Evolutionary conservation across 2,888 invertebrate species (phyloP), one percentile per base, ranked within the genome.

Genomic region (Esperia sulphurella): DNA sequence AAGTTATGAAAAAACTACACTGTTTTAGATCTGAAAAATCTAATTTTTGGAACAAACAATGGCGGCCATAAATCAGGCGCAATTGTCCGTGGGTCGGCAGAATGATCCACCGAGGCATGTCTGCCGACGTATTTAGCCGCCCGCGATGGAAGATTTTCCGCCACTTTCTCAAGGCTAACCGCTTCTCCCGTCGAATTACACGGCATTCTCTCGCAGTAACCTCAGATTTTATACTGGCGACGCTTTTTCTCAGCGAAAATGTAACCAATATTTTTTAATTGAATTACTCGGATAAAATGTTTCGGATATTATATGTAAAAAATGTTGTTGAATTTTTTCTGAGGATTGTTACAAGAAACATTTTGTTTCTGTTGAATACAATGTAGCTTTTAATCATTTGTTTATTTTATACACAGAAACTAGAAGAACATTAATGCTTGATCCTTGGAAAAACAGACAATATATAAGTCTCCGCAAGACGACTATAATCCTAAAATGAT

Each of bases 261-360:
- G 41, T 28, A 14, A 41, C 48, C 48, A 41, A 45, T 49, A 45
- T 49, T 49, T 49, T 48, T 49, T 49, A 49, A 49, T 49, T 49
- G 45, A 49, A 49, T 49, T 45, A 41, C 48, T 41, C 13, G 35
- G 48, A 44, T 43, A n/a, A 43, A 48, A 48, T 45, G 44, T 41
- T 49, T 45, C 41, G 8, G n/a, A 35, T 35, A n/a, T 35, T 35
- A 10, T 2, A 8, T 9, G 30, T 7, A 31, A 21, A 21, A 21
- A 21, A 21, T 21, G 21, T 21, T 21, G 21, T 21, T 21, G 21
- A 21, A 21, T 21, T 21, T 5, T 2, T 21, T 21, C 21, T 21
- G 21, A 21, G 21, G 21, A 21, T 5, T 21, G 21, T 21, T 21
- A 5, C 5, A 3, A 21, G 21, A 21, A 21, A 21, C 21, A 5